phyloP scores from a whole-genome alignment of 2,888 invertebrate species.

The Drosophila infuscata region DNA sequence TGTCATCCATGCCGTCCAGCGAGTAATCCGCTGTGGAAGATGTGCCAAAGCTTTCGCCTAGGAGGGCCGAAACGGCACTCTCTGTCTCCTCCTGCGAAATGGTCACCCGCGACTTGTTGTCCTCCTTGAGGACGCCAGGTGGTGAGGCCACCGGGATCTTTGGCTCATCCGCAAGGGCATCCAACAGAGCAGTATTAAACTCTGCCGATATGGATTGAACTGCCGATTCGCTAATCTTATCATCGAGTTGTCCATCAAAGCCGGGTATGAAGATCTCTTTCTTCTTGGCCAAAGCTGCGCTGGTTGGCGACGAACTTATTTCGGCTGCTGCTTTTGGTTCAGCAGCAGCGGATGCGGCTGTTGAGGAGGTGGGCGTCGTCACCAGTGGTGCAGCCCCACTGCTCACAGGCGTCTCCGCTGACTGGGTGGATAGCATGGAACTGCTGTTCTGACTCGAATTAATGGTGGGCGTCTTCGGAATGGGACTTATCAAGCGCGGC shows the following conservation, averaged over 20 bases:
- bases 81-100: conserved; percentile 97
- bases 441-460: conserved; percentile 48
- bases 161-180: conserved; percentile 83
- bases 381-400: conserved; percentile 45
- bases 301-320: conserved; percentile 47
- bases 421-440: conserved; percentile 66
- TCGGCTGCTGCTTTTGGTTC: conserved; percentile 44
- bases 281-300: conserved; percentile 73
- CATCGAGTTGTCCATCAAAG: conserved; percentile 89
- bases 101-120: conserved; percentile 89
- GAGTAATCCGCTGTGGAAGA: conserved; percentile 86
- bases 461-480: conserved; percentile 86
- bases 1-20: conserved; percentile 79
- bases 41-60: conserved; percentile 94
- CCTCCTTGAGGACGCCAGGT: conserved; percentile 87
- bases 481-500: conserved; percentile 86
- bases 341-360: conserved; percentile 35
- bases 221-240: conserved; percentile 91
- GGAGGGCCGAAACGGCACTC: conserved; percentile 94
- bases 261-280: conserved; percentile 89
- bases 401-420: conserved; percentile 66
- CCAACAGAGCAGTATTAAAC: conserved; percentile 84
- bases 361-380: conserved; percentile 71
- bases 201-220: conserved; percentile 91
- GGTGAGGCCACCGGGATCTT: conserved; percentile 84